These are phyloP conservation scores for Netta rufina DNA, from an alignment of 2,797 vertebrate genomes.

Conservation along the genomic window DNA sequence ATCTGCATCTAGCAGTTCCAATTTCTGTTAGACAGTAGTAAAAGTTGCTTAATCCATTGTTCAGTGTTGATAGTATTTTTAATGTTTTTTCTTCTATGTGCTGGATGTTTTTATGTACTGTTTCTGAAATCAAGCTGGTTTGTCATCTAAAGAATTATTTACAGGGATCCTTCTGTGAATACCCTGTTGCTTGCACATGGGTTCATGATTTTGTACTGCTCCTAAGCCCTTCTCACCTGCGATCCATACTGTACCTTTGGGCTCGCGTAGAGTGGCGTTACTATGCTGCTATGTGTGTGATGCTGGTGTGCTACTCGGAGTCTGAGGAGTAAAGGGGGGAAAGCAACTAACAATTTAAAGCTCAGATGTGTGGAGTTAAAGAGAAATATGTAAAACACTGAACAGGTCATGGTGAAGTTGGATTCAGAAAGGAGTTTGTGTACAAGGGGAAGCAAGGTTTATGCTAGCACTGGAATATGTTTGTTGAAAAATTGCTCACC, in stretches of 20 bases:
- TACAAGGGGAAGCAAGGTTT: neutral
- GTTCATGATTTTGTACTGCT: neutral
- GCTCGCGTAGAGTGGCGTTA: accelerated
- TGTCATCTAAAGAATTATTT: neutral
- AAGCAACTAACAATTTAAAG: neutral
- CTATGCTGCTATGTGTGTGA: accelerated
- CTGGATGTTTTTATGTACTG: neutral
- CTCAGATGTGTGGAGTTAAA: neutral
- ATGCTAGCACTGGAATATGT: neutral
- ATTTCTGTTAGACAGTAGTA: neutral
- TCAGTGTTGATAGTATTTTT: neutral
- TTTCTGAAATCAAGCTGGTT: neutral
- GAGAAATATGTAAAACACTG: neutral
- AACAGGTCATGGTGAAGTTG: accelerated
- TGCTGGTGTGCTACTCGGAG: neutral
- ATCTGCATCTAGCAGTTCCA: neutral
- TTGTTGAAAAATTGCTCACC: neutral
- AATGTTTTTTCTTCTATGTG: neutral
- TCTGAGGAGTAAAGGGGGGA: neutral
- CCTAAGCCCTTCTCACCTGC: neutral
- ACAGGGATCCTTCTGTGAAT: neutral
- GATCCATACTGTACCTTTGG: accelerated
- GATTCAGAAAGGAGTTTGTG: neutral
- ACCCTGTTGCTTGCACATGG: neutral
- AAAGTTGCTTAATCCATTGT: neutral